A percentile compares a stretch with the other conserved stretches of the same genome.
These are phyloP conservation scores for Gorilla gorilla DNA, from an alignment of 2,113 vertebrate species.

Conservation along the genomic window DNA sequence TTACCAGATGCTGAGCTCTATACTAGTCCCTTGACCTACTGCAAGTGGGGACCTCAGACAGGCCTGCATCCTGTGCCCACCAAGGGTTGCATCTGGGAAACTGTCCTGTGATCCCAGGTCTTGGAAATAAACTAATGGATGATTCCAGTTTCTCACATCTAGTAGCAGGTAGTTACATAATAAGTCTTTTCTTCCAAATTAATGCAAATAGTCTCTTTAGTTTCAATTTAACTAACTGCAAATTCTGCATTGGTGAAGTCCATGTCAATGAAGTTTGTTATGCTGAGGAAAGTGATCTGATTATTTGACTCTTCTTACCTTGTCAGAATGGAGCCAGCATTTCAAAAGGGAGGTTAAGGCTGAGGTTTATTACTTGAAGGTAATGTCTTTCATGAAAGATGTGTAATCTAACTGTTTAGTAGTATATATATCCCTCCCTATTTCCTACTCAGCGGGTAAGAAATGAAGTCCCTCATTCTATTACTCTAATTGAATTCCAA, in stretches of 20 bases:
- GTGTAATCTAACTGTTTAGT: conserved; percentile 57
- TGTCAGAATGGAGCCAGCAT: conserved; percentile 2
- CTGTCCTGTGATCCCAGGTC: not conserved
- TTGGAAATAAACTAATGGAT: not conserved
- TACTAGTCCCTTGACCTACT: not conserved
- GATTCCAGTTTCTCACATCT: not conserved
- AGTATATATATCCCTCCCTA: not conserved
- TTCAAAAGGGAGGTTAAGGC: not conserved
- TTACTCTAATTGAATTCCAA: conserved; percentile 77
- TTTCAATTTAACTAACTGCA: not conserved
- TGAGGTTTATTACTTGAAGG: conserved; percentile 1
- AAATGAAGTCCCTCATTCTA: conserved; percentile 68
- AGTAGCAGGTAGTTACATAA: not conserved
- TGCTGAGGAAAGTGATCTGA: not conserved
- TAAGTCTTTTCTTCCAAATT: not conserved
- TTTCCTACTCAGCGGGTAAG: conserved; percentile 68
- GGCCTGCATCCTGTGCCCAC: no score
- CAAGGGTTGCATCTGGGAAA: not conserved
- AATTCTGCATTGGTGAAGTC: not conserved
- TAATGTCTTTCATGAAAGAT: conserved; percentile 73
- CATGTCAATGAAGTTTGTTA: not conserved
- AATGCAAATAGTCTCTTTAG: not conserved
- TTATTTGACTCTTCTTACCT: not conserved
- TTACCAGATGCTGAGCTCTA: not conserved
- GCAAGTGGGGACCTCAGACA: not conserved